A percentile compares a stretch with the other conserved stretches of the same genome.
These are phyloP conservation scores for Caenorhabditis sp. DNA, from an alignment of 2,888 invertebrate species.

Conservation along the genomic window DNA sequence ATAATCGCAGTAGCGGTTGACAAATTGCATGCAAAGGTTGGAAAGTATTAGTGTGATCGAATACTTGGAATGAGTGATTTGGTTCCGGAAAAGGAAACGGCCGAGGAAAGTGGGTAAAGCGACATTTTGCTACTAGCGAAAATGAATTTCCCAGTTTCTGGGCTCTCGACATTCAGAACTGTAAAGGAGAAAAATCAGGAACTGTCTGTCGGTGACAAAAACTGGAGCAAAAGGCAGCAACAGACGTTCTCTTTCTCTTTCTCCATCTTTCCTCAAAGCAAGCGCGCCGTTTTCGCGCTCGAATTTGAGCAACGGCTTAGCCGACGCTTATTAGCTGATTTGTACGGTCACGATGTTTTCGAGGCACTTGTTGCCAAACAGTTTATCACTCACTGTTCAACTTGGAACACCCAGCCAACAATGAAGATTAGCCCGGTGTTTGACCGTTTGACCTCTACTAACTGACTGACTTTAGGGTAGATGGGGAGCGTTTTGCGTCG, in stretches of 20 bases:
- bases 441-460: constrained; percentile 22
- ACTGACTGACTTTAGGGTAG: neutral
- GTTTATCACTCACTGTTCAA: constrained; percentile 56
- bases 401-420: constrained; percentile 40
- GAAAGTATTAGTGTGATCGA: constrained; percentile 56
- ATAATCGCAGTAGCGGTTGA: constrained; percentile 53
- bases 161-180: no score
- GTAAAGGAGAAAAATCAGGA: no score
- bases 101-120: constrained; percentile 7
- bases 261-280: no score
- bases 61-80: constrained; percentile 32
- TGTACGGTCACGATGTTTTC: constrained; percentile 66
- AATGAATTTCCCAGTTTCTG: no score
- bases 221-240: no score
- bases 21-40: constrained; percentile 62
- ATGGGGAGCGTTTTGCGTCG: constrained; percentile 2
- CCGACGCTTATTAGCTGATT: constrained; percentile 64
- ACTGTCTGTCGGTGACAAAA: no score
- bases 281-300: constrained; percentile 38
- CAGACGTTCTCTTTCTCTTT: constrained; percentile 41
- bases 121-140: constrained; percentile 9
- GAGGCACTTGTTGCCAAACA: constrained; percentile 60
- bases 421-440: constrained; percentile 49
- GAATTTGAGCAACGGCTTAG: constrained; percentile 67
- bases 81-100: constrained; percentile 10